Base-by-base conservation (phyloP, 1,140 invertebrate species). In the Drosophila repleta region DNA sequence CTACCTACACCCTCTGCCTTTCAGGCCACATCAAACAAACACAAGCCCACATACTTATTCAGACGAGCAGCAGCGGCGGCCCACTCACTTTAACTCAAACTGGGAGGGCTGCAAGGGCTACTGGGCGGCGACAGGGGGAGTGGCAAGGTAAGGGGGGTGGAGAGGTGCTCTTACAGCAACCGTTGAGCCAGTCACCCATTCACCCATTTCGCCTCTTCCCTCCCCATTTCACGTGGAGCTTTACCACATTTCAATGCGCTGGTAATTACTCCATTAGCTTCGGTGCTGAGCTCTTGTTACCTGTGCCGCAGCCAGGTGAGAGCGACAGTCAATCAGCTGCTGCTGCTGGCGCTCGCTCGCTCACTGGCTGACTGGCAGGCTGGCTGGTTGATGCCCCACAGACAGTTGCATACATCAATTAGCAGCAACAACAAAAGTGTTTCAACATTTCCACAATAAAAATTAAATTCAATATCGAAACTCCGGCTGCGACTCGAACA, bases 191-290 rank as follows among this genome's bases (percentile, higher is more conserved):
- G 48, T 68, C 75, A 81, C 53, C 74, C 71, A 83, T 75, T 67
- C 74, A 80, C 52, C 74, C 71, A 83, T 72, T 83, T 68, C 75
- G 76, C 53, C 74, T 66, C 79, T 72, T 62, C 74, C 72, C 52
- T 84, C 76, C 72, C 77, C 77, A 69, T 67, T 81, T 84, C 68
- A 68, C 64, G 64, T 64, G 77, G 35, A 67, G 41, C 55, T 60
- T 21, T 26, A 53, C 70, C 72, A 76, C 77, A 85, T 82, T 87
- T 88, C 75, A 72, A 71, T 69, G 68, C 56, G 46, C 20, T 66
- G 60, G 65, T 88, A 88, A 88, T 88, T 88, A 79, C 83, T 88
- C 69, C 76, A 88, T 88, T 85, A 72, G 55, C 63, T 60, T 10
- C 41, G 39, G 18, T 26, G 58, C 32, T 53, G 55, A 35, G 32